phyloP scores from a whole-genome alignment of 2,113 vertebrate species.

The Amia ocellicauda region DNA sequence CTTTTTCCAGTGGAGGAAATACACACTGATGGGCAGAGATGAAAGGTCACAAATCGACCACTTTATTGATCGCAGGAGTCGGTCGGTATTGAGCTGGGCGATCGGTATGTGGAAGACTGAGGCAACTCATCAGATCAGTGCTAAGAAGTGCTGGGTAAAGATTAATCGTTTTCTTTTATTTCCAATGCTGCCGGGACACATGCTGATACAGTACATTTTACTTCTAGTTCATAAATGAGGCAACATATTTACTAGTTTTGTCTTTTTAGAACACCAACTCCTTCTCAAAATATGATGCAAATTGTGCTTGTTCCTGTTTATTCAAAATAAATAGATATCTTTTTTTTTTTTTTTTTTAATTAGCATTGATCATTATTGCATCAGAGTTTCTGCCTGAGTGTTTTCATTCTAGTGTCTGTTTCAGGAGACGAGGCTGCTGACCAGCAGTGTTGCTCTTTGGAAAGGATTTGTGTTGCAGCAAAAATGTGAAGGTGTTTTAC shows the following conservation, averaged over 20 bases:
- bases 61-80: background rate
- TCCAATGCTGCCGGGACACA: too few species aligned
- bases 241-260: too few species aligned
- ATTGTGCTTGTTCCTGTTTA: too few species aligned
- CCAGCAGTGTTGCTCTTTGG: constrained; percentile 12
- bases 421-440: constrained; percentile 16
- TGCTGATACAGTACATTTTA: too few species aligned
- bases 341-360: too few species aligned
- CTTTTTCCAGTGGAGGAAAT: constrained; percentile 18
- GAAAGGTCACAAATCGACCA: constrained; percentile 1
- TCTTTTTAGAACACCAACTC: too few species aligned
- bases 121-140: background rate
- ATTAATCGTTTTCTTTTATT: background rate
- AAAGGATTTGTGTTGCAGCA: constrained; percentile 4
- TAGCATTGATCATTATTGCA: too few species aligned
- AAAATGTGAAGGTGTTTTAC: background rate
- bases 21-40: constrained; percentile 13
- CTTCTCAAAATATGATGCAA: too few species aligned
- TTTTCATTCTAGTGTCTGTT: background rate
- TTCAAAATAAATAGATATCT: too few species aligned
- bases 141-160: constrained; percentile 15
- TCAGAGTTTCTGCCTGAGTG: too few species aligned
- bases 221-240: too few species aligned
- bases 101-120: constrained; percentile 18
- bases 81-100: background rate